A percentile compares a stretch with the other conserved stretches of the same genome.
phyloP scores from a whole-genome alignment of 2,113 vertebrate species.

The Burhinus oedicnemus region DNA sequence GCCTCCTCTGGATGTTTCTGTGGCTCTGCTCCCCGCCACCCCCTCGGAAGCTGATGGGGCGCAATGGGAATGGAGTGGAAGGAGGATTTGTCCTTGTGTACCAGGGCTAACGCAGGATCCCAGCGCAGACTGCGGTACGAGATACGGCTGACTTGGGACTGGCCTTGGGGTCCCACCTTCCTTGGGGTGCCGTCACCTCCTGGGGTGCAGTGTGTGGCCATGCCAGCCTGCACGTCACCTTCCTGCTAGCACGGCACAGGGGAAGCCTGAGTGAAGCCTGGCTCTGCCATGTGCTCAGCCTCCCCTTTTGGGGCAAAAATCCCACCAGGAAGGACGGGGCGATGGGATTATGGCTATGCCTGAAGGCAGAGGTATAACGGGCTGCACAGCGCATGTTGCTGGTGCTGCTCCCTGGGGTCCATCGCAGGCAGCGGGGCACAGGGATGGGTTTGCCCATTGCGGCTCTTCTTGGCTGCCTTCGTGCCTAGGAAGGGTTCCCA shows the following conservation, averaged over 20 bases:
- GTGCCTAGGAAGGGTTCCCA: neutral
- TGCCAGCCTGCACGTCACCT: neutral
- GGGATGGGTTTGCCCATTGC: neutral
- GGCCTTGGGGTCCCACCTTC: neutral
- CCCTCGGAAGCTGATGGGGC: neutral
- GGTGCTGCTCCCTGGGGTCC: neutral
- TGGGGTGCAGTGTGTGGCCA: rapidly evolving
- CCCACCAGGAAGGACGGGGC: rapidly evolving
- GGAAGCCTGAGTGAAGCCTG: neutral
- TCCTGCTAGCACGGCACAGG: rapidly evolving
- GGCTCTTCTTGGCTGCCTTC: neutral
- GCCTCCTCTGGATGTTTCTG: rapidly evolving
- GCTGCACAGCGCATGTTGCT: rapidly evolving
- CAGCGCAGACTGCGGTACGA: rapidly evolving
- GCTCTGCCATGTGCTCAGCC: rapidly evolving
- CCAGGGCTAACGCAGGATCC: neutral
- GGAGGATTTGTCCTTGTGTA: neutral
- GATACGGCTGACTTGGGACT: neutral
- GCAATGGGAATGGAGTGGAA: neutral
- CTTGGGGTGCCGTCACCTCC: neutral
- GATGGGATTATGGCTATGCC: rapidly evolving
- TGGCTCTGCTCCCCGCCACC: neutral
- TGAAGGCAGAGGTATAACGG: neutral
- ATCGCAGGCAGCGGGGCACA: neutral
- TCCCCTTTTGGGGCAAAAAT: neutral